A percentile compares a stretch with the other conserved stretches of the same genome.
Conservation (phyloP, 1,140 invertebrate species). For the Adoxophyes honmai region DNA sequence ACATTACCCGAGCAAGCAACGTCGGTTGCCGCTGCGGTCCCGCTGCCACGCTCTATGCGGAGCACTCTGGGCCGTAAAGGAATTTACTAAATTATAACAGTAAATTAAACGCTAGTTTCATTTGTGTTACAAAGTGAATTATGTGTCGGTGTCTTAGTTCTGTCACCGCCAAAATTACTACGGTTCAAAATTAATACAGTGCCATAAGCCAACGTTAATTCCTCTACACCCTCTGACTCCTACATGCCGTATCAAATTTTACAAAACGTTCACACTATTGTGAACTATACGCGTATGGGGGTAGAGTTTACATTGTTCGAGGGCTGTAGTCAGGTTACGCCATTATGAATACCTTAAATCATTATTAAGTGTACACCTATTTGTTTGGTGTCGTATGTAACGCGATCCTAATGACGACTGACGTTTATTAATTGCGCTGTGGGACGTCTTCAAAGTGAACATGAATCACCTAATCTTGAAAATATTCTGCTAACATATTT, state of each 20-base stretch:
- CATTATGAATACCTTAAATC: conserved; percentile 46
- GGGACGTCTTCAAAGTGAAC: conserved; percentile 9
- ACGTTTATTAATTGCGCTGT: conserved; percentile 56
- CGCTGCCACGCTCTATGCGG: neutral
- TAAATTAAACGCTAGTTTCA: conserved; percentile 76
- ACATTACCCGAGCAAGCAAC: no score
- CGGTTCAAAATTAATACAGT: conserved; percentile 77
- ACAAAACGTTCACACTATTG: conserved; percentile 24
- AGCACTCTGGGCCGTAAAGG: conserved; percentile 48
- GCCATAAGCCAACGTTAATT: conserved; percentile 72
- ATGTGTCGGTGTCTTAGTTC: conserved; percentile 74
- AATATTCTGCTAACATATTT: no score
- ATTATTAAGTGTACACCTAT: conserved; percentile 73
- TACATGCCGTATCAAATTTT: conserved; percentile 71
- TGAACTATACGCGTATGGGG: conserved; percentile 24
- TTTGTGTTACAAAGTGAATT: conserved; percentile 74
- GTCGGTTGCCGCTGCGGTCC: neutral
- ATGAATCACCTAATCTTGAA: no score
- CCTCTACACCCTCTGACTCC: conserved; percentile 62
- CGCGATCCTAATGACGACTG: conserved; percentile 64
- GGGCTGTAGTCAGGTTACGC: conserved; percentile 19
- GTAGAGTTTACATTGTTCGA: conserved; percentile 23
- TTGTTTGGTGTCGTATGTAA: conserved; percentile 71
- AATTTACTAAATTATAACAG: conserved; percentile 74
- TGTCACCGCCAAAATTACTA: conserved; percentile 75